These are phyloP conservation scores for Lacerta agilis DNA, from an alignment of 2,797 vertebrate genomes.

Conservation along the genomic window DNA sequence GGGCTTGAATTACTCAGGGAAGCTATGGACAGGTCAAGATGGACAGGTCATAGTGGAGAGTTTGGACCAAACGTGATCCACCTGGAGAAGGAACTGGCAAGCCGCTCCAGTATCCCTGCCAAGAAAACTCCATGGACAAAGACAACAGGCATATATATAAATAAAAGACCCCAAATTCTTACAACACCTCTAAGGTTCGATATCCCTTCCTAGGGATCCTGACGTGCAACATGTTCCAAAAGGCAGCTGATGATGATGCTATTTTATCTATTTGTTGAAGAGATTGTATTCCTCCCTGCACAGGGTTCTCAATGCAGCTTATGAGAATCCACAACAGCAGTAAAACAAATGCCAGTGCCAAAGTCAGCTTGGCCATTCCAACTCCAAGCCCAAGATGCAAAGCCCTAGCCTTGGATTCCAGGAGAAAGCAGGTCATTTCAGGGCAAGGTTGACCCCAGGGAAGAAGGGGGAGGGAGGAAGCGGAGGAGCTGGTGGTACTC, in stretches of 20 bases:
- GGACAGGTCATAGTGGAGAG: too few species aligned
- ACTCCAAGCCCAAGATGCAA: neutral
- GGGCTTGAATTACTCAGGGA: too few species aligned
- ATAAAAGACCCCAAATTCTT: too few species aligned
- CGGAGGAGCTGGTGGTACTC: neutral
- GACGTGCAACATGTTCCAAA: neutral
- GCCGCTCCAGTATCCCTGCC: too few species aligned
- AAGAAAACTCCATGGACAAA: too few species aligned
- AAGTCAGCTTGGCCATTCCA: neutral
- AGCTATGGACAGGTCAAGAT: too few species aligned
- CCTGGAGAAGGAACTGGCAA: too few species aligned
- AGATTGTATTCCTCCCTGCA: neutral
- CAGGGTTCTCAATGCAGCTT: too few species aligned
- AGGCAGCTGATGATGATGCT: neutral
- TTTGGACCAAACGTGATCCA: too few species aligned
- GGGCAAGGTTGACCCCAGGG: neutral
- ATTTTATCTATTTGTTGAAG: neutral
- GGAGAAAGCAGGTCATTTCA: fast-evolving
- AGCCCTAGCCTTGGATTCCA: neutral
- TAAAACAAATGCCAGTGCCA: neutral
- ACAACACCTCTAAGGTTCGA: neutral
- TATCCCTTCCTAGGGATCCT: neutral
- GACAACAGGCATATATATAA: too few species aligned
- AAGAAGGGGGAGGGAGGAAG: neutral
- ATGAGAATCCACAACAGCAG: neutral